Evolutionary conservation across 2,113 vertebrate genomes (phyloP).

Genomic region (Tamias sibiricus): DNA sequence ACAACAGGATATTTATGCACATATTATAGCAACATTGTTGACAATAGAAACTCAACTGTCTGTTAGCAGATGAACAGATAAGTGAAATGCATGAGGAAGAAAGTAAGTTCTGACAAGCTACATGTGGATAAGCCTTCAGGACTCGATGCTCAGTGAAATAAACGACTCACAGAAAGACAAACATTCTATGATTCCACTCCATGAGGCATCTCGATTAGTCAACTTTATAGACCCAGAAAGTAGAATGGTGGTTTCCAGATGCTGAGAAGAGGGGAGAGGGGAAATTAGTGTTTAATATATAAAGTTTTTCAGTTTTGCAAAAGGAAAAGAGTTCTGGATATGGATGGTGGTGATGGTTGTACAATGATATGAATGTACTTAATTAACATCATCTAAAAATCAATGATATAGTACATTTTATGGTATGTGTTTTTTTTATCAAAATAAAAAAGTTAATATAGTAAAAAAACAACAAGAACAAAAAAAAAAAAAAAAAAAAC

Average conservation of each 20-base stretch:
- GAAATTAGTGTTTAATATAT: background rate
- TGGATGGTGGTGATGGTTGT: background rate
- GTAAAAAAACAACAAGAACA: too few species aligned
- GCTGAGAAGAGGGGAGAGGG: fast-evolving
- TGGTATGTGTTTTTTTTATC: background rate
- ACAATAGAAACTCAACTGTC: background rate
- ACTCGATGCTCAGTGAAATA: background rate
- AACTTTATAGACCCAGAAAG: background rate
- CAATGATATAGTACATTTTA: background rate
- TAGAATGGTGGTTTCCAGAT: background rate
- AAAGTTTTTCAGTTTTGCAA: background rate
- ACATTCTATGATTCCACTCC: background rate
- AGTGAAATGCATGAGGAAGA: background rate
- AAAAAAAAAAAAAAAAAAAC: background rate
- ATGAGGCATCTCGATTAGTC: background rate
- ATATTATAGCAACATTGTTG: background rate
- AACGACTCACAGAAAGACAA: background rate
- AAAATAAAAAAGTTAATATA: background rate
- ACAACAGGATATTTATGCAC: background rate
- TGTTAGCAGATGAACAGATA: background rate
- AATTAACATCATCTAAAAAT: background rate
- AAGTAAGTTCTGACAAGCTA: background rate
- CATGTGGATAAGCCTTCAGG: background rate
- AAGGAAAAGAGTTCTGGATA: background rate
- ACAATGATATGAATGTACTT: background rate